phyloP scores from a whole-genome alignment of 2,113 vertebrate genomes.

The Nipponia nippon region DNA sequence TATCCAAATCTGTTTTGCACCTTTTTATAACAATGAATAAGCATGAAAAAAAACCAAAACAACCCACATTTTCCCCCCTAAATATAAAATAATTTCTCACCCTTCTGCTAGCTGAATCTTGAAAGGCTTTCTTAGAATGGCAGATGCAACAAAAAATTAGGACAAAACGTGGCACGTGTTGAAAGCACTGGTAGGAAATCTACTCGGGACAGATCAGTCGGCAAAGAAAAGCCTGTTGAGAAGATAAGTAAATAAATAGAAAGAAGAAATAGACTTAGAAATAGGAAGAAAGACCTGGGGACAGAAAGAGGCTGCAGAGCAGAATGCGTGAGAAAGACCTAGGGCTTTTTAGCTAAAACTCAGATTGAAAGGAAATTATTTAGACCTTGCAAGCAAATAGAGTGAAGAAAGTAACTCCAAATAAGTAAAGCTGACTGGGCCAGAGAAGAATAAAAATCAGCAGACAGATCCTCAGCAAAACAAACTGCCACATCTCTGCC shows the following conservation, averaged over 20 bases:
- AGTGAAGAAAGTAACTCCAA: neutral
- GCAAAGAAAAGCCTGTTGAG: slow-evolving; percentile 8
- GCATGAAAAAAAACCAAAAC: neutral
- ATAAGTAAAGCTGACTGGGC: slow-evolving; percentile 37
- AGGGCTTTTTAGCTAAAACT: slow-evolving; percentile 30
- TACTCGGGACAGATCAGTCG: neutral
- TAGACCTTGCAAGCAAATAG: slow-evolving; percentile 16
- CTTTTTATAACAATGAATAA: neutral
- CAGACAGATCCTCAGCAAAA: neutral
- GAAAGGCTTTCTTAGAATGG: neutral
- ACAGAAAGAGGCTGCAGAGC: neutral
- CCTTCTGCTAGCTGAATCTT: neutral
- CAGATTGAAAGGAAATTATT: slow-evolving; percentile 12
- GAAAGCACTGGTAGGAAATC: neutral
- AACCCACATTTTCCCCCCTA: neutral
- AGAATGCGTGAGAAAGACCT: neutral
- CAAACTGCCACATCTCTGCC: neutral
- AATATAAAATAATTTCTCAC: neutral
- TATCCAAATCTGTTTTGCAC: neutral
- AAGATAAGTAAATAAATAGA: neutral
- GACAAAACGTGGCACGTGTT: neutral
- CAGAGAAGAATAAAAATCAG: slow-evolving; percentile 33
- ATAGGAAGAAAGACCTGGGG: neutral
- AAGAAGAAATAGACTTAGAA: neutral
- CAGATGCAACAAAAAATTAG: neutral